phyloP scores from a whole-genome alignment of 2,797 vertebrate genomes.

The Adrianichthys oophorus region DNA sequence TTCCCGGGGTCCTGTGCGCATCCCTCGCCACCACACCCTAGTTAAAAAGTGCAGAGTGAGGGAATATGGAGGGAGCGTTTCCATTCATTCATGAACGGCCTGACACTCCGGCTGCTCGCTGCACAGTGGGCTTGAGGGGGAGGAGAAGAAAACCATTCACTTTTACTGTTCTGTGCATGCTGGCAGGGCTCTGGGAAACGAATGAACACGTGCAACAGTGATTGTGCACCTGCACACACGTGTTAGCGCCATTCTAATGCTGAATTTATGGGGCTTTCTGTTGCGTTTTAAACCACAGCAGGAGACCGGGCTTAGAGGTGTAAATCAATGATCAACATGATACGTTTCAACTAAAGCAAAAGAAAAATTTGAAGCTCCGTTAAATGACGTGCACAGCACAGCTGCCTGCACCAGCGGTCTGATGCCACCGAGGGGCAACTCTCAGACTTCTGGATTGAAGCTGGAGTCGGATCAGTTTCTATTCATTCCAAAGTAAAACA shows the following conservation, averaged over 20 bases:
- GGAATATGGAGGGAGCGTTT: constrained; percentile 66
- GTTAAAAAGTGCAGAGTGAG: constrained; percentile 80
- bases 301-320: too few species aligned
- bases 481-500: too few species aligned
- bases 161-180: constrained; percentile 3
- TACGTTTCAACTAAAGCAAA: too few species aligned
- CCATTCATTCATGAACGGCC: constrained; percentile 72
- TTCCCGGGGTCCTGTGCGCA: constrained; percentile 44
- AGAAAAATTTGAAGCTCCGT: too few species aligned
- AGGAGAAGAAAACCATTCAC: constrained; percentile 13
- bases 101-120: constrained; percentile 53
- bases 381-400: too few species aligned
- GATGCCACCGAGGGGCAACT: too few species aligned
- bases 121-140: constrained; percentile 44
- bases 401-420: too few species aligned
- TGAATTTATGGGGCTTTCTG: not conserved
- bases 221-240: not conserved
- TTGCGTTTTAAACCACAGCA: too few species aligned
- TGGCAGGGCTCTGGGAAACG: not conserved
- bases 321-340: too few species aligned
- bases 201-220: not conserved
- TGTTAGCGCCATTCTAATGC: not conserved
- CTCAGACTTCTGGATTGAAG: too few species aligned
- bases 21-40: constrained; percentile 63
- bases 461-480: too few species aligned